phyloP scores from a whole-genome alignment of 2,888 invertebrate genomes.

The Siphlonurus alternatus region DNA sequence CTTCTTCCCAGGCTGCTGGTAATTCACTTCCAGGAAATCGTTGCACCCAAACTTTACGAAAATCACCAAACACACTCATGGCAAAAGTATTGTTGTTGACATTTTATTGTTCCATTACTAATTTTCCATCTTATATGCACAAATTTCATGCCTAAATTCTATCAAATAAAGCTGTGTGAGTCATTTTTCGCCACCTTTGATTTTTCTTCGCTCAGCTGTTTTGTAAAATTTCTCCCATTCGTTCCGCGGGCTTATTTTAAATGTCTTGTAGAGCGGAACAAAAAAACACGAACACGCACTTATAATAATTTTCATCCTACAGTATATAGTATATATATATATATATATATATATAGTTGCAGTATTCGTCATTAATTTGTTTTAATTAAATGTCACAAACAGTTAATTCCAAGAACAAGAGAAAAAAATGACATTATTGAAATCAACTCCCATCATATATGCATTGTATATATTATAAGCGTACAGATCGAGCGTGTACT shows the following conservation, averaged over 20 bases:
- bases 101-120: not conserved
- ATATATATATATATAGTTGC: no score
- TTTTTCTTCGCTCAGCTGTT: not conserved
- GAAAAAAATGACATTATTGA: no score
- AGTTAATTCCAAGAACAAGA: no score
- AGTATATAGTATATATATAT: no score
- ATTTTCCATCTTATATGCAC: not conserved
- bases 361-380: no score
- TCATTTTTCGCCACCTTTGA: not conserved
- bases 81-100: not conserved
- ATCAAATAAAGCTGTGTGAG: not conserved
- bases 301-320: no score
- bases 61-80: conserved; percentile 76
- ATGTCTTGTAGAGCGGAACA: no score
- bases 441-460: no score
- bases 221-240: not conserved
- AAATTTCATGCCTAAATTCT: not conserved
- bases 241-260: not conserved
- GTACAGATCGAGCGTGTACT: no score
- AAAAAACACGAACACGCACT: no score
- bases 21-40: conserved; percentile 79
- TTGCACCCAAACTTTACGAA: conserved; percentile 82
- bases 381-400: no score
- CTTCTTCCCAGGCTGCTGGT: conserved; percentile 85
- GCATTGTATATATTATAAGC: no score